Percentiles rank a stretch among this genome's conserved stretches.
Evolutionary conservation across 2,113 vertebrate species (phyloP).

Genomic region (Eudyptes chrysolophus): DNA sequence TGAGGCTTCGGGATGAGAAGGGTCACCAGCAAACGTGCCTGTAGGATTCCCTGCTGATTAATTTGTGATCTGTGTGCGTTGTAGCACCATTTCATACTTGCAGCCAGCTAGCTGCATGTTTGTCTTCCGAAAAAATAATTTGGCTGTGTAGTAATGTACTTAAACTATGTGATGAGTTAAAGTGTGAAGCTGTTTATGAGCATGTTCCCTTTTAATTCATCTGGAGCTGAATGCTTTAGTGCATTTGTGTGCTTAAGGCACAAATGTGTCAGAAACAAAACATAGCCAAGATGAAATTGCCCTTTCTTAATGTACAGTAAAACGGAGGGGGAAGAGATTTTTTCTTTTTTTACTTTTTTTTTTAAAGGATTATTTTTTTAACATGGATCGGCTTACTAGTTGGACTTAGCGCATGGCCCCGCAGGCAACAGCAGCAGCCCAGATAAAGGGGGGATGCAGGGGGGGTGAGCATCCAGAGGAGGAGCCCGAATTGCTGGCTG

Average conservation of each 20-base stretch:
- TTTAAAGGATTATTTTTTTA: neutral
- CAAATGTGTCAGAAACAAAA: neutral
- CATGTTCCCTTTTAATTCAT: neutral
- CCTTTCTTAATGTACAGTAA: neutral
- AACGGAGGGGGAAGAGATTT: neutral
- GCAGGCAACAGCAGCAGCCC: neutral
- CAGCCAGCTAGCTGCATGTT: neutral
- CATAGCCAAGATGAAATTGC: neutral
- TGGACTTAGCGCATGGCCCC: neutral
- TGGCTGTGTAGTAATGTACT: neutral
- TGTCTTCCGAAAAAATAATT: neutral
- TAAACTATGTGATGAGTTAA: conserved; percentile 12
- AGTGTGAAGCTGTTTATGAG: conserved; percentile 14
- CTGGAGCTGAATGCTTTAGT: neutral
- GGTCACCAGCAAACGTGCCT: neutral
- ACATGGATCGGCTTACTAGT: neutral
- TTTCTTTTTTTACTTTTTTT: neutral
- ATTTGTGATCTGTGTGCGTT: neutral
- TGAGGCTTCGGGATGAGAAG: neutral
- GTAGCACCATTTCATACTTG: neutral
- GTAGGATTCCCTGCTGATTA: neutral
- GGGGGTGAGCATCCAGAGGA: neutral
- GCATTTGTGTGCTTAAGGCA: neutral
- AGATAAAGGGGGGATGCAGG: neutral
- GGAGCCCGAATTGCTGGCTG: neutral